Conservation (phyloP, 2,113 vertebrate species). For the Oryzias woworae region DNA sequence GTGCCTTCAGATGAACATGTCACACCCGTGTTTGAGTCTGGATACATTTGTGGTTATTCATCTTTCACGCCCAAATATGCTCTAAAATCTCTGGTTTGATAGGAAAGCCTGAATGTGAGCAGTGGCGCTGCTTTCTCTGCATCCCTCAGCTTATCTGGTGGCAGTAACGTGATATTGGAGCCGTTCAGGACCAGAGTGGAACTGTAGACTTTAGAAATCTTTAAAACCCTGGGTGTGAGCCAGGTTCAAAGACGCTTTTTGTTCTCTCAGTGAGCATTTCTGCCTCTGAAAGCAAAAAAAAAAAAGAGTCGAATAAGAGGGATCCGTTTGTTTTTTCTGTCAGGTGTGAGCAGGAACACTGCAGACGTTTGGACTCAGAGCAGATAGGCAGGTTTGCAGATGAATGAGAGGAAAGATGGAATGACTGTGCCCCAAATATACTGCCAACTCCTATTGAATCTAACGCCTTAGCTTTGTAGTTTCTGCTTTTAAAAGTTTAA, state of each 20-base stretch:
- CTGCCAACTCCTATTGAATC: slow-evolving; percentile 35
- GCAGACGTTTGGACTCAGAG: slow-evolving; percentile 36
- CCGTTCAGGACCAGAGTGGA: slow-evolving; percentile 25
- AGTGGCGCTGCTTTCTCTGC: slow-evolving; percentile 10
- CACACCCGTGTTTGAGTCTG: neutral
- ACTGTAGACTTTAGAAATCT: slow-evolving; percentile 52
- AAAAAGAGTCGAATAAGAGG: slow-evolving; percentile 15
- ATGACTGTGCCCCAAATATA: slow-evolving; percentile 34
- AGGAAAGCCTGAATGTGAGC: slow-evolving; percentile 52
- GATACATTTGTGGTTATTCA: neutral
- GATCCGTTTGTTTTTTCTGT: slow-evolving; percentile 48
- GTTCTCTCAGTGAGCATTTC: slow-evolving; percentile 13
- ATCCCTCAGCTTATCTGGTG: slow-evolving; percentile 20
- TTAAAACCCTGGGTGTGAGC: slow-evolving; percentile 48
- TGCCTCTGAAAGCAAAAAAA: slow-evolving; percentile 9
- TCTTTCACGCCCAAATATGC: slow-evolving; percentile 10
- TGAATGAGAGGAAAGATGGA: slow-evolving; percentile 48
- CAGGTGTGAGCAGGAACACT: slow-evolving; percentile 46
- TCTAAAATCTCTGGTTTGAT: slow-evolving; percentile 5
- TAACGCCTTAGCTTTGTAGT: slow-evolving; percentile 10
- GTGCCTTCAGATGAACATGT: slow-evolving; percentile 2
- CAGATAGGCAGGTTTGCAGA: slow-evolving; percentile 39
- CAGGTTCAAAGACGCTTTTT: slow-evolving; percentile 43
- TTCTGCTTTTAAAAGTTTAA: neutral
- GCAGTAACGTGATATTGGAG: slow-evolving; percentile 47